Conservation (phyloP, 2,113 vertebrate species). For the Podarcis raffonei region DNA sequence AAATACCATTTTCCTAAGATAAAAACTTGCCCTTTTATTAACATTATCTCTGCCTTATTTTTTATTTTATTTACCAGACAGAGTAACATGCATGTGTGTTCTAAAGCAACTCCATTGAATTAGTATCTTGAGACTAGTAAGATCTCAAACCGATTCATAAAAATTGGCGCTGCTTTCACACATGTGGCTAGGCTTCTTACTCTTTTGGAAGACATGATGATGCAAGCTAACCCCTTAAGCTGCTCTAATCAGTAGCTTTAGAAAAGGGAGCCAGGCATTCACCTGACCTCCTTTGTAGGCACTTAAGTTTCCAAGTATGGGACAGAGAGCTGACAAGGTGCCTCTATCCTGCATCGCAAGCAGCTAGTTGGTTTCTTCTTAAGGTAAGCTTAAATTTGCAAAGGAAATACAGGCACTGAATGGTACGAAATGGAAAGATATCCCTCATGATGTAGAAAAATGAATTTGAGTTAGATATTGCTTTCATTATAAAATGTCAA, state of each 20-base stretch:
- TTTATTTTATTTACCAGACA: background rate
- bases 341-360: background rate
- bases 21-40: background rate
- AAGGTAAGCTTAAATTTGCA: conserved; percentile 44
- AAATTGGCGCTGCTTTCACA: conserved; percentile 19
- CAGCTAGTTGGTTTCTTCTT: conserved; percentile 2
- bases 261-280: conserved; percentile 22
- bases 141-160: background rate
- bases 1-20: background rate
- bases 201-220: conserved; percentile 36
- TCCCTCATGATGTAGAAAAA: accelerated
- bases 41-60: background rate
- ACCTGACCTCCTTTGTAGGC: conserved; percentile 13
- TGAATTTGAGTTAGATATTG: no score
- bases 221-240: conserved; percentile 38
- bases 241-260: conserved; percentile 42
- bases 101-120: background rate
- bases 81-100: no score
- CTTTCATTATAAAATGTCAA: no score
- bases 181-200: conserved; percentile 59
- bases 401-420: no score
- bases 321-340: background rate
- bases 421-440: background rate
- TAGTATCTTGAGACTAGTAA: accelerated
- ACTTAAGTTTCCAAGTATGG: conserved; percentile 2